Conservation (phyloP, 2,113 vertebrate species). For the Phyllostomus discolor region DNA sequence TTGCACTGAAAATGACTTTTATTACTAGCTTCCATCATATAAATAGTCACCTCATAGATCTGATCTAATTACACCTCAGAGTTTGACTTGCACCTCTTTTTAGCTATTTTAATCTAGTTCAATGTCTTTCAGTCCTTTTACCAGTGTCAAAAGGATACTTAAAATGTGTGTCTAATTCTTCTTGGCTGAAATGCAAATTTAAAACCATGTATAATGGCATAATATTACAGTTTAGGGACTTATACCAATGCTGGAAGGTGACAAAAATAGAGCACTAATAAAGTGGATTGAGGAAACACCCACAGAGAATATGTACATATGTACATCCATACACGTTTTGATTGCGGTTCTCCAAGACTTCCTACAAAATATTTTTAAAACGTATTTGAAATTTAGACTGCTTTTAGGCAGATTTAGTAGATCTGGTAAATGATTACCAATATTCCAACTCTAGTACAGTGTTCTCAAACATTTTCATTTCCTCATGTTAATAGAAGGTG, state of each 20-base stretch:
- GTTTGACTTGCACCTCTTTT: background rate
- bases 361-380: constrained; percentile 6
- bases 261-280: background rate
- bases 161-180: background rate
- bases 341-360: background rate
- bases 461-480: constrained; percentile 46
- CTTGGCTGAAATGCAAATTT: constrained; percentile 25
- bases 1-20: background rate
- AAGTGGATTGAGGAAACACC: background rate
- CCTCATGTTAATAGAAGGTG: background rate
- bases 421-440: background rate
- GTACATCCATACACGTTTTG: background rate
- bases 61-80: background rate
- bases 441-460: constrained; percentile 12
- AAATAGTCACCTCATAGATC: background rate
- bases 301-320: background rate
- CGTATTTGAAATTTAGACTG: background rate
- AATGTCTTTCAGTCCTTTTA: constrained; percentile 19
- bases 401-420: background rate
- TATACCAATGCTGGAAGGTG: background rate
- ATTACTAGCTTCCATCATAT: background rate
- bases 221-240: background rate
- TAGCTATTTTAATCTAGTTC: constrained; percentile 4
- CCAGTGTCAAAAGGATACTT: background rate
- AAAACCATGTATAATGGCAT: background rate